These are phyloP conservation scores for Cantharis flavilabris DNA, from an alignment of 2,888 invertebrate genomes.

Conservation along the genomic window DNA sequence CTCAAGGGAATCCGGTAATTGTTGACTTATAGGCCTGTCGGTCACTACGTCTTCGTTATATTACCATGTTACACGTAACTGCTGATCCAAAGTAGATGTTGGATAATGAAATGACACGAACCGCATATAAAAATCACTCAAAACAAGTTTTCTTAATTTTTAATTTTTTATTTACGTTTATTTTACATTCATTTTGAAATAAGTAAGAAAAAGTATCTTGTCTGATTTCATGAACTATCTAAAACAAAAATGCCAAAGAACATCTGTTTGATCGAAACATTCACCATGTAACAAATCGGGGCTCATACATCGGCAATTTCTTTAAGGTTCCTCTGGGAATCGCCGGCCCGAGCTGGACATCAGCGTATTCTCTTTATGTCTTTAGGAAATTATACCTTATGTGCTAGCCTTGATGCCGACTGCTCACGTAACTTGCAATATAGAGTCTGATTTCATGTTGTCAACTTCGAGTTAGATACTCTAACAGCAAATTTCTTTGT, in stretches of 20 bases:
- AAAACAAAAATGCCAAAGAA: conserved; percentile 33
- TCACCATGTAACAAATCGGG: conserved; percentile 53
- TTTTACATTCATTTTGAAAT: background rate
- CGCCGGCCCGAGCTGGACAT: conserved; percentile 49
- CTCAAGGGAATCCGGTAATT: conserved; percentile 52
- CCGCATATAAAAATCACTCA: background rate
- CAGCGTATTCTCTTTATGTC: conserved; percentile 57
- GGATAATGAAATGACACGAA: conserved; percentile 10
- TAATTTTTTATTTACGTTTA: background rate
- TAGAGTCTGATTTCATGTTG: conserved; percentile 43
- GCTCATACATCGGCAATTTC: conserved; percentile 57
- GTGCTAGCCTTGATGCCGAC: conserved; percentile 46
- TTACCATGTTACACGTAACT: conserved; percentile 32
- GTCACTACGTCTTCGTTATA: conserved; percentile 45
- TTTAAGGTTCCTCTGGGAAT: conserved; percentile 51
- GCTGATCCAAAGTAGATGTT: conserved; percentile 26
- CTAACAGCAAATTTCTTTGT: conserved; percentile 10
- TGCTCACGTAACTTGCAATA: conserved; percentile 45
- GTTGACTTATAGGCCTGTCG: conserved; percentile 53
- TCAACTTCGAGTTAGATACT: conserved; percentile 30
- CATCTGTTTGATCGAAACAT: conserved; percentile 46
- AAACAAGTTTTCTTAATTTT: background rate
- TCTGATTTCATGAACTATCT: conserved; percentile 6
- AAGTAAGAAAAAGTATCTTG: background rate
- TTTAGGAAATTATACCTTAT: conserved; percentile 56